Base-by-base conservation (phyloP, 2,888 invertebrate species). In the Adelphocoris suturalis region DNA sequence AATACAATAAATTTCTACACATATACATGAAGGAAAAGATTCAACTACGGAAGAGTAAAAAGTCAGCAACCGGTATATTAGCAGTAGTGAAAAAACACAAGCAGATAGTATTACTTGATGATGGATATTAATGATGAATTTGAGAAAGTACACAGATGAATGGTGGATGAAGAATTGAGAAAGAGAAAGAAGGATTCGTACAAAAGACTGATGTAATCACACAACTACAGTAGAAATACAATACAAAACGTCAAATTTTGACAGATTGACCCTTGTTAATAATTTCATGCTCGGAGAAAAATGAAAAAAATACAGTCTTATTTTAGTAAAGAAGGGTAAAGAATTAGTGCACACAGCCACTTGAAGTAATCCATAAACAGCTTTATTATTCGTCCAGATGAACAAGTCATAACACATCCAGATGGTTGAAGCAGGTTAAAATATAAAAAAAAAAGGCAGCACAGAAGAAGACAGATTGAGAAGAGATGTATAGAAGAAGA, bases 311-410 rank as follows among this genome's bases (percentile, higher is more conserved):
- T 61, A 85, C 61, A 57, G 19, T n/a, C 80, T 57, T 55, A 28
- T 88, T 88, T 88, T 88, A 88, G 88, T 88, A 55, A 28, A 78
- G 88, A 88, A 88, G 88, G 88, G 88, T 76, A 88, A 80, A 88
- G 88, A 88, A 88, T 88, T 88, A 88, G 88, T 88, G 88, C 88
- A 88, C 88, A 88, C 88, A 88, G 88, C 88, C 76, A 55, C 52
- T 88, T 55, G 78, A 78, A 88, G 80, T 88, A 88, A 55, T 55
- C 52, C n/a, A 52, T 12, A 88, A 88, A 78, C 78, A 78, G 80
- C 88, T 88, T 88, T 88, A 88, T 88, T 86, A 76, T 19, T 52
- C 52, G 48, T 78, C 88, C 88, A 88, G 82, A 80, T 88, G 52
- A 86, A 78, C 88, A 88, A 80, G 52, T 78, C 52, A 61, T n/a